These are phyloP conservation scores for Geopemphigus sp. DNA, from an alignment of 1,140 invertebrate species.

Conservation along the genomic window DNA sequence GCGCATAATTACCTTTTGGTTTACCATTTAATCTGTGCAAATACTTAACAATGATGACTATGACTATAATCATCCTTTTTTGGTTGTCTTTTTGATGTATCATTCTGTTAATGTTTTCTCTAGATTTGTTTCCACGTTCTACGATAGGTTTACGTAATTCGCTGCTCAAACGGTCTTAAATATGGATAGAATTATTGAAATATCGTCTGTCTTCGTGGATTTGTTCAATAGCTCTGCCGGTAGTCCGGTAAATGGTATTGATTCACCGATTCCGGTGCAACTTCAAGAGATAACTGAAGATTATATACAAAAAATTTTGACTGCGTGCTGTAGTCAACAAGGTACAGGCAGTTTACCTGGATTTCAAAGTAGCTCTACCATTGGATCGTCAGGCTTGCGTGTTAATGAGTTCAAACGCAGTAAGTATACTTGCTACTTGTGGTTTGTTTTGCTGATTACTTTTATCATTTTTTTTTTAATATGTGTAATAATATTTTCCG, in stretches of 20 bases:
- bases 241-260: not conserved
- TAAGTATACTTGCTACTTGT: not conserved
- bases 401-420: constrained; percentile 43
- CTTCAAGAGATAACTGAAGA: constrained; percentile 34
- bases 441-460: no score
- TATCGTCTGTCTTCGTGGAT: constrained; percentile 38
- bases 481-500: no score
- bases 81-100: no score
- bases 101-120: not conserved
- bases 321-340: constrained; percentile 14
- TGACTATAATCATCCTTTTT: no score
- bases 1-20: no score
- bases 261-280: not conserved
- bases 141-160: no score
- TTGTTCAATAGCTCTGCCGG: constrained; percentile 23
- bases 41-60: no score
- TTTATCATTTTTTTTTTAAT: no score
- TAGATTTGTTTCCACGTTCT: not conserved
- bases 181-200: constrained; percentile 36
- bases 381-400: constrained; percentile 1
- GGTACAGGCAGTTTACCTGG: not conserved
- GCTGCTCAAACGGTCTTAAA: not conserved
- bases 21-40: no score
- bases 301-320: constrained; percentile 45
- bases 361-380: not conserved